phyloP scores from a whole-genome alignment of 2,113 vertebrate species.

The Pachypanchax playfairii region DNA sequence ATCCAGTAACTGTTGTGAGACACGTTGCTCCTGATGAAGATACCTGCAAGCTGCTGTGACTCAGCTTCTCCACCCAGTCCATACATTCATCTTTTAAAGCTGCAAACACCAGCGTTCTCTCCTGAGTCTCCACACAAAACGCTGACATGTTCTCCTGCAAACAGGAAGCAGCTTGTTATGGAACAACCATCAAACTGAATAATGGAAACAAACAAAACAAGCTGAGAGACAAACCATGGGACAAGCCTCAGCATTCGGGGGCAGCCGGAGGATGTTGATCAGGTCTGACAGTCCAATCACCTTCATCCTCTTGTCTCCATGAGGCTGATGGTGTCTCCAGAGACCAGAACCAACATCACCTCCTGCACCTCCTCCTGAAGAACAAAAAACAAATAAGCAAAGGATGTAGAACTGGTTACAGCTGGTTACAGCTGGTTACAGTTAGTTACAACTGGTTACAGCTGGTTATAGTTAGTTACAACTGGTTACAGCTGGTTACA shows the following conservation, averaged over 20 bases:
- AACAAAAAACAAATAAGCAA: neutral
- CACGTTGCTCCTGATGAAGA: slow-evolving; percentile 19
- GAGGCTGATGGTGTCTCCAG: slow-evolving; percentile 66
- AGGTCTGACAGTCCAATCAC: slow-evolving; percentile 87
- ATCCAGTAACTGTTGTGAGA: no score
- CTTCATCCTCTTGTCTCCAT: slow-evolving; percentile 77
- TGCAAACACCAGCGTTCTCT: slow-evolving; percentile 85
- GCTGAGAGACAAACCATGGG: slow-evolving; percentile 71
- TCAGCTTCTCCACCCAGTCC: slow-evolving; percentile 88
- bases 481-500: no score
- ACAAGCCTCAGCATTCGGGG: slow-evolving; percentile 81
- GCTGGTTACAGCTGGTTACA: accelerated
- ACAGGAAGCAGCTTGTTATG: neutral
- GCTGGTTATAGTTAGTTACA: no score
- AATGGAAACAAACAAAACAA: neutral
- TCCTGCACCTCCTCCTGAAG: slow-evolving; percentile 23
- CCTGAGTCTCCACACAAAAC: slow-evolving; percentile 89
- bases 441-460: no score
- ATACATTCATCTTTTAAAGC: slow-evolving; percentile 78
- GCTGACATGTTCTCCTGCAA: slow-evolving; percentile 81
- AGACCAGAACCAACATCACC: slow-evolving; percentile 49
- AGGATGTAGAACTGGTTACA: neutral
- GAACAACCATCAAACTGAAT: neutral
- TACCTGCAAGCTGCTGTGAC: slow-evolving; percentile 87
- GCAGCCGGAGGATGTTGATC: slow-evolving; percentile 82